phyloP scores from a whole-genome alignment of 2,888 invertebrate genomes.

The Zeuzera pyrina region DNA sequence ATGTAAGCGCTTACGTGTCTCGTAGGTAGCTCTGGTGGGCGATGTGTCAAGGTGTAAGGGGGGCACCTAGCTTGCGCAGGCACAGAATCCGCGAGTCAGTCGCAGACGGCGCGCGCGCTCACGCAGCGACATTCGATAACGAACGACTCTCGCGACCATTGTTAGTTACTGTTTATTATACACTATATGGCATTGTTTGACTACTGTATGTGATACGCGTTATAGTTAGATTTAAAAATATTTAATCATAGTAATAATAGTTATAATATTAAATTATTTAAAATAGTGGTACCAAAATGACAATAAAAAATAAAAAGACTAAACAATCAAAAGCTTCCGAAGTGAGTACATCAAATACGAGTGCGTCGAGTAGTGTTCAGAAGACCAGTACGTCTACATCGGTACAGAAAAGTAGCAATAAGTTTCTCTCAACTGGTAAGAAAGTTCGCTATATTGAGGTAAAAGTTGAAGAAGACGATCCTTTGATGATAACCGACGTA shows the following conservation, averaged over 20 bases:
- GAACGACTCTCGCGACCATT: slow-evolving; percentile 66
- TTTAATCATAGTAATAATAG: neutral
- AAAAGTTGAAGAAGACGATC: slow-evolving; percentile 69
- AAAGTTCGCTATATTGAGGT: slow-evolving; percentile 67
- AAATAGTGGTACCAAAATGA: slow-evolving; percentile 58
- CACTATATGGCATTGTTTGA: slow-evolving; percentile 59
- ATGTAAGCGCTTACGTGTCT: slow-evolving; percentile 67
- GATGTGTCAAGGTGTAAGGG: slow-evolving; percentile 30
- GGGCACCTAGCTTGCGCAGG: slow-evolving; percentile 27
- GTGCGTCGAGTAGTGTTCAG: slow-evolving; percentile 63
- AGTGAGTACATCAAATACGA: slow-evolving; percentile 48
- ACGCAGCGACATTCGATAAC: slow-evolving; percentile 54
- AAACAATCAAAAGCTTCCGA: slow-evolving; percentile 57
- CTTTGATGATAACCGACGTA: slow-evolving; percentile 67
- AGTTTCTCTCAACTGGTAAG: slow-evolving; percentile 61
- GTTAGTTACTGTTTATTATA: no score
- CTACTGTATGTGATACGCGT: slow-evolving; percentile 42
- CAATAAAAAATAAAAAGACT: slow-evolving; percentile 73
- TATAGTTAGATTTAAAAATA: slow-evolving; percentile 22
- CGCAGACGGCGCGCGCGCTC: slow-evolving; percentile 63
- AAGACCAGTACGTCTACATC: slow-evolving; percentile 55
- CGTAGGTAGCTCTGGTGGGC: slow-evolving; percentile 39
- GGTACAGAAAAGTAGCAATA: slow-evolving; percentile 55
- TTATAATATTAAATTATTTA: slow-evolving; percentile 27
- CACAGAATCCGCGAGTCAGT: slow-evolving; percentile 61